Evolutionary conservation across 1,140 invertebrate genomes (phyloP).

Genomic region (Belonocnema kinseyi): DNA sequence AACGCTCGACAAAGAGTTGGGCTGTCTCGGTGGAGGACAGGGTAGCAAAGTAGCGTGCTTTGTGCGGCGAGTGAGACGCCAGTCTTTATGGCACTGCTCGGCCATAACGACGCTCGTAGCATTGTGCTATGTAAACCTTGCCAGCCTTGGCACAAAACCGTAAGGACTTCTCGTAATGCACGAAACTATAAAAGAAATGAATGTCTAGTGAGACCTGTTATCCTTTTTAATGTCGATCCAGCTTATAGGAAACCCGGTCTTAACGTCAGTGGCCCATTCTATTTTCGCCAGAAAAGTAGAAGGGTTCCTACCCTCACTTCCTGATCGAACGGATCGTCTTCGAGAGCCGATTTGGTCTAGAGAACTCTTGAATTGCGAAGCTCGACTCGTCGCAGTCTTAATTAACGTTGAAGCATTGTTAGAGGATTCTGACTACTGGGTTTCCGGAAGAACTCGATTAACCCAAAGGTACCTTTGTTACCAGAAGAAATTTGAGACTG

Average conservation of each 20-base stretch:
- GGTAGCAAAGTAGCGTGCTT: conserved; percentile 59
- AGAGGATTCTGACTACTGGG: not conserved
- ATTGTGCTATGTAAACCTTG: conserved; percentile 56
- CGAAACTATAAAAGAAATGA: conserved; percentile 30
- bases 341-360: not conserved
- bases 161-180: conserved; percentile 24
- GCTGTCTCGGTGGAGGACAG: conserved; percentile 33
- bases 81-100: conserved; percentile 58
- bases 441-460: conserved; percentile 1
- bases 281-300: not conserved
- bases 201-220: conserved; percentile 20
- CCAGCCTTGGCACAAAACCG: conserved; percentile 15
- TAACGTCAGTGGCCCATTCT: not conserved
- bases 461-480: not conserved
- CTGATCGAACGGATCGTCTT: conserved; percentile 7
- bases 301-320: too few relatives aligned
- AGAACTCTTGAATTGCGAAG: conserved; percentile 5
- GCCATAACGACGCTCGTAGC: conserved; percentile 60
- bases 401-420: conserved; percentile 6
- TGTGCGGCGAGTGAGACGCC: conserved; percentile 54
- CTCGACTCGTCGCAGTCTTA: conserved; percentile 5
- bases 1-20: not conserved
- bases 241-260: conserved; percentile 6
- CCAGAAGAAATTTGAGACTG: not conserved
- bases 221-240: conserved; percentile 25